phyloP scores from a whole-genome alignment of 2,113 vertebrate genomes.

The Lophura nycthemera region DNA sequence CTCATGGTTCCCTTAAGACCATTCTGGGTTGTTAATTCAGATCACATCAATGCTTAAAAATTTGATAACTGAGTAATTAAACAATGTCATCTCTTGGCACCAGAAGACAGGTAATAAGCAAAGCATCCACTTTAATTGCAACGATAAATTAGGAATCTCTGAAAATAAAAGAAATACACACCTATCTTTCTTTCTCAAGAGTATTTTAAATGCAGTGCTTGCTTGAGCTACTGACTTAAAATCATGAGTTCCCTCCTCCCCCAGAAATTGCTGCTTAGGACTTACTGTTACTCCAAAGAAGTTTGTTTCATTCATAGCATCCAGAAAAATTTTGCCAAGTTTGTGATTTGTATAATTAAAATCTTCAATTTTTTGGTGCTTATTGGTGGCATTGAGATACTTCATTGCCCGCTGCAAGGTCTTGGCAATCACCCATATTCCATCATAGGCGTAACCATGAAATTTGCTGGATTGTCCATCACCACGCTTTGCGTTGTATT shows the following conservation, averaged over 20 bases:
- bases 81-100: not conserved
- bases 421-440: conserved; percentile 99
- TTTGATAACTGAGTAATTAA: not conserved
- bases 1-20: not conserved
- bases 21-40: not conserved
- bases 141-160: not conserved
- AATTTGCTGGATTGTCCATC: conserved; percentile 97
- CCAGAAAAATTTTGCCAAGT: conserved; percentile 94
- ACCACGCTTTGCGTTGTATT: conserved; percentile 91
- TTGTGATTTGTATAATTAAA: conserved; percentile 94
- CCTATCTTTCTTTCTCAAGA: not conserved
- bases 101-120: not conserved
- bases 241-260: not conserved
- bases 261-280: not conserved
- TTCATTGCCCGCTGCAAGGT: conserved; percentile 94
- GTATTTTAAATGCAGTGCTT: not conserved
- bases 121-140: not conserved
- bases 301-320: conserved; percentile 99
- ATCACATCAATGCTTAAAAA: not conserved
- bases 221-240: not conserved
- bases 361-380: conserved; percentile 89
- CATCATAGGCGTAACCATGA: conserved; percentile 97
- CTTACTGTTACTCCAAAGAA: conserved; percentile 98
- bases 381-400: conserved; percentile 85
- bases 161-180: not conserved